These are phyloP conservation scores for Caerostris extrusa DNA, from an alignment of 1,140 invertebrate species.

Conservation along the genomic window DNA sequence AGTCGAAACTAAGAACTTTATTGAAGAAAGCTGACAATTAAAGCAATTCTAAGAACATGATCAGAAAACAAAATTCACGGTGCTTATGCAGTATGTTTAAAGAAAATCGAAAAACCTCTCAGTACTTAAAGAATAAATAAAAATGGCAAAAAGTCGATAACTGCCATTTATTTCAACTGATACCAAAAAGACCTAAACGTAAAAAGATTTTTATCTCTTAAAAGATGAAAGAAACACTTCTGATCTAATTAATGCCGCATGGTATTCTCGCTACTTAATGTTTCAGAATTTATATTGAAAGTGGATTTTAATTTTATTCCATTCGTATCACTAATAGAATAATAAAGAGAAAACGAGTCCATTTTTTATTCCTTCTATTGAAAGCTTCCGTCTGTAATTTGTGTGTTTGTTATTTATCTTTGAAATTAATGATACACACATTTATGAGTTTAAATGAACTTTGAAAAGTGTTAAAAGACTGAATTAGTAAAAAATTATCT, in stretches of 20 bases:
- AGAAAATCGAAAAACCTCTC: neutral
- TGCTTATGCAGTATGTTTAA: neutral
- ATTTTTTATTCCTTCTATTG: neutral
- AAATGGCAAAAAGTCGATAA: slow-evolving; percentile 31
- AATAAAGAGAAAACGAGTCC: neutral
- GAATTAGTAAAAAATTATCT: neutral
- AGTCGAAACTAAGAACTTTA: neutral
- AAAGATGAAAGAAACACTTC: neutral
- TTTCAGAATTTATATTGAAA: neutral
- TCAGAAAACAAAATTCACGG: neutral
- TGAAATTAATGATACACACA: neutral
- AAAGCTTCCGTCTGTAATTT: neutral
- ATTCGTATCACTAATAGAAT: neutral
- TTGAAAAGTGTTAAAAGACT: neutral
- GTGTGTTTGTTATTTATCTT: neutral
- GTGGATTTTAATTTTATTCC: neutral
- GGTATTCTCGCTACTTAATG: neutral
- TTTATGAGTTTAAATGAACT: neutral
- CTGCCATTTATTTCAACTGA: neutral
- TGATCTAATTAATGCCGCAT: neutral
- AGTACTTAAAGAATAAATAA: neutral
- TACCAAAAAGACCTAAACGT: neutral
- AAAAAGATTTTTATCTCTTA: neutral
- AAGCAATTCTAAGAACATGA: neutral
- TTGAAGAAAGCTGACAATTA: neutral